Evolutionary conservation across 2,888 invertebrate species (phyloP).

Genomic region (Bembecia ichneumoniformis): DNA sequence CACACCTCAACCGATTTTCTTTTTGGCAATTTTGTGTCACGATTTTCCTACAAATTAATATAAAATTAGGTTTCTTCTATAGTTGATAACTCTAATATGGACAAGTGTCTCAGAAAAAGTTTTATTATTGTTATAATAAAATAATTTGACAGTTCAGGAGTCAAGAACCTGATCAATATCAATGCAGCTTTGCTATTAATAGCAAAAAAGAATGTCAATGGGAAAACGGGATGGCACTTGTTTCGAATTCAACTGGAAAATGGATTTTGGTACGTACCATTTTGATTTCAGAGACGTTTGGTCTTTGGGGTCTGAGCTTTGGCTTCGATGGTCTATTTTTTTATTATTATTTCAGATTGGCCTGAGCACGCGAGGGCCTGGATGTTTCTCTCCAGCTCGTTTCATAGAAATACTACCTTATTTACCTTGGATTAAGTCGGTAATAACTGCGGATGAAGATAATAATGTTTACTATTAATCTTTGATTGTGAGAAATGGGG

Average conservation of each 20-base stretch:
- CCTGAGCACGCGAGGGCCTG: conserved; percentile 37
- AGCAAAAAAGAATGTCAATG: conserved; percentile 30
- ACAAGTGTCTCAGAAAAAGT: too few species aligned
- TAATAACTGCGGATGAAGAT: neutral
- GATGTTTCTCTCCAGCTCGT: conserved; percentile 33
- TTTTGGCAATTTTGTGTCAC: too few species aligned
- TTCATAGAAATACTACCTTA: conserved; percentile 32
- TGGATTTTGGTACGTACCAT: conserved; percentile 24
- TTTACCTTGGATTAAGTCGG: conserved; percentile 27
- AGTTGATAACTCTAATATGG: too few species aligned
- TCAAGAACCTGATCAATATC: conserved; percentile 13
- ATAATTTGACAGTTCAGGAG: too few species aligned
- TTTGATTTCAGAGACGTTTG: neutral
- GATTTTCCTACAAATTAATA: too few species aligned
- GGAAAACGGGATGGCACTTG: conserved; percentile 45
- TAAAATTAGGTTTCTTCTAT: too few species aligned
- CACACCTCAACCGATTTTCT: too few species aligned
- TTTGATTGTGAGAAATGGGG: neutral
- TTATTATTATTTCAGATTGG: conserved; percentile 33
- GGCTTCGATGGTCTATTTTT: too few species aligned
- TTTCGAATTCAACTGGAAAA: conserved; percentile 29
- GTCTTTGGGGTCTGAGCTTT: too few species aligned
- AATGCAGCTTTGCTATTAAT: conserved; percentile 27
- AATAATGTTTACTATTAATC: neutral
- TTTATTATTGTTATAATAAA: too few species aligned